Conservation (phyloP, 2,113 vertebrate species). For the Psilopsiagon aymara region DNA sequence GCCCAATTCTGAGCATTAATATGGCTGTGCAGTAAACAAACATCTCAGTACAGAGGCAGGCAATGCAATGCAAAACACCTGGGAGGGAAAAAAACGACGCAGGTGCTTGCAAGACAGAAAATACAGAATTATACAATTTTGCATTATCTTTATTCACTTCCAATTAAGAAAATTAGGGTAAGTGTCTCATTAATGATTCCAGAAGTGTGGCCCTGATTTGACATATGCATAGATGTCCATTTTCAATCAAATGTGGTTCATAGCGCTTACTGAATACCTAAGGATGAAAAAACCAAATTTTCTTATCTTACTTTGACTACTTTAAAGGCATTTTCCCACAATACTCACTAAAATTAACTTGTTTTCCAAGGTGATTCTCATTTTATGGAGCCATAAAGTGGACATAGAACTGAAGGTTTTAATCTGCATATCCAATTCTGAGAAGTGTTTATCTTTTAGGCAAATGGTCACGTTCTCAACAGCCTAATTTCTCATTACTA, state of each 20-base stretch:
- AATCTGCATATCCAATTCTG: background rate
- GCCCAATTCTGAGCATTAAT: background rate
- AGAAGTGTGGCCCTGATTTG: background rate
- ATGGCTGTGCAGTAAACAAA: background rate
- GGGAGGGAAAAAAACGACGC: accelerated
- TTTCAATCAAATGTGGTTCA: background rate
- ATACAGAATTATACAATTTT: background rate
- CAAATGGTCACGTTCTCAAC: background rate
- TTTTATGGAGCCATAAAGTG: background rate
- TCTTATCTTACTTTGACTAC: background rate
- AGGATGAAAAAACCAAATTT: background rate
- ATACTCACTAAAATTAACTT: background rate
- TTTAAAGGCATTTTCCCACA: background rate
- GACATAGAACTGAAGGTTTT: background rate
- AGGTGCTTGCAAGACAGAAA: background rate
- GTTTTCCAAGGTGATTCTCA: background rate
- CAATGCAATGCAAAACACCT: accelerated
- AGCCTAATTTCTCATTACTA: background rate
- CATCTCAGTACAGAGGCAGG: background rate
- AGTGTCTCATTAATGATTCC: background rate
- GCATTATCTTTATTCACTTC: background rate
- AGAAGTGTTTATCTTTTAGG: background rate
- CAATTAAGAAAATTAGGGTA: background rate
- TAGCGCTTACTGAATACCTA: background rate
- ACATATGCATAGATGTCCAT: background rate